Evolutionary conservation across 2,888 invertebrate genomes (phyloP).

Genomic region (Morinoia aosen): DNA sequence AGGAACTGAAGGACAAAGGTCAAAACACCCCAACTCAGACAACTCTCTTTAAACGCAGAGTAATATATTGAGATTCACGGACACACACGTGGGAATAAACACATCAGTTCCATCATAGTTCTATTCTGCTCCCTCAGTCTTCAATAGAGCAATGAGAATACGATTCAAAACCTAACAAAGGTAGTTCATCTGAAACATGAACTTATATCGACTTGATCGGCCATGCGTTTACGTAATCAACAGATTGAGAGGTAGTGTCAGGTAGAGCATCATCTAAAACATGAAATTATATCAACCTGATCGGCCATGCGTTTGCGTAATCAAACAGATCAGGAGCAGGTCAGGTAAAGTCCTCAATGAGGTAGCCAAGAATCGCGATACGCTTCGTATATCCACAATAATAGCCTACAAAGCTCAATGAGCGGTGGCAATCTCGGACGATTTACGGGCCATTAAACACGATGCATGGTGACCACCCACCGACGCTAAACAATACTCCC

Average conservation of each 20-base stretch:
- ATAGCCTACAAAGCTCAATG: conserved; percentile 41
- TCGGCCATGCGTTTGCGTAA: background rate
- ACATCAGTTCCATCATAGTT: background rate
- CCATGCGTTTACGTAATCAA: background rate
- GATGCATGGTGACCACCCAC: conserved; percentile 10
- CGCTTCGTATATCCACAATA: conserved; percentile 16
- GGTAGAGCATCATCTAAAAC: background rate
- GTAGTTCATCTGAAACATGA: background rate
- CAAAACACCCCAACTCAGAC: background rate
- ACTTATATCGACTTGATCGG: background rate
- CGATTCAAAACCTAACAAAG: background rate
- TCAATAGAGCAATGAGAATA: background rate
- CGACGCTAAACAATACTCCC: conserved; percentile 25
- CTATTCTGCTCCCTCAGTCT: background rate
- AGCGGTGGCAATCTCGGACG: background rate
- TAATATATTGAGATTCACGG: background rate
- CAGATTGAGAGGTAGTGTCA: background rate
- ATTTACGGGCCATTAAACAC: conserved; percentile 41
- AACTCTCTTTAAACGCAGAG: background rate
- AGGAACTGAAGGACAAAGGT: no score
- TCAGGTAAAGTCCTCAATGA: background rate
- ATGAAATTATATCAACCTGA: background rate
- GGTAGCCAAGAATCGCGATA: background rate
- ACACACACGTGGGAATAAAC: background rate
- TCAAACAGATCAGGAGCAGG: background rate